These are phyloP conservation scores for Pachyrhynchus sulphureomaculatus DNA, from an alignment of 1,140 invertebrate species.

Conservation along the genomic window DNA sequence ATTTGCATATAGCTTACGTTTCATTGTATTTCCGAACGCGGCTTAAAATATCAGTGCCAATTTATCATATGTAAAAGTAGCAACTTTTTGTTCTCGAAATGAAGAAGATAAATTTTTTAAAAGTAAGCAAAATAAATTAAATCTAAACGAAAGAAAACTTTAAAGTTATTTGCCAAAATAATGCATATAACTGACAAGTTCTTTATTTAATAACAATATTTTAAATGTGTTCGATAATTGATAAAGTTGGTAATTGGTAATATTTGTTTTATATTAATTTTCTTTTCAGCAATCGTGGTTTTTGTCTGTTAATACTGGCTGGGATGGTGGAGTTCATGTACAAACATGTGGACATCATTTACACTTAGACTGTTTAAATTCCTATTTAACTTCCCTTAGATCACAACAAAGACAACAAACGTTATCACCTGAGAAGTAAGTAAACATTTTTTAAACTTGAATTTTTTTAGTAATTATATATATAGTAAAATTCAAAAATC, in stretches of 20 bases:
- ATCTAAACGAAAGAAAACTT: no score
- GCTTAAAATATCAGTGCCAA: no score
- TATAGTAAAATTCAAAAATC: no score
- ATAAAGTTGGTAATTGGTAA: constrained; percentile 6
- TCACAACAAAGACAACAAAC: constrained; percentile 72
- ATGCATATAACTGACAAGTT: background rate
- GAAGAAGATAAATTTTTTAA: no score
- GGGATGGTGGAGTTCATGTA: constrained; percentile 92
- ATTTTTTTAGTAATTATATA: no score
- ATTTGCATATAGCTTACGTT: no score
- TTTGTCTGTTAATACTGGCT: constrained; percentile 82
- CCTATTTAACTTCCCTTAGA: constrained; percentile 81
- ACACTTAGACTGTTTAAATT: constrained; percentile 88
- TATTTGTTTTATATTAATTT: no score
- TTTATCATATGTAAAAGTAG: no score
- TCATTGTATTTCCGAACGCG: no score
- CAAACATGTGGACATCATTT: constrained; percentile 96
- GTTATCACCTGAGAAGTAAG: constrained; percentile 68
- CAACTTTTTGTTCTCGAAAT: no score
- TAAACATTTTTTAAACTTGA: constrained; percentile 6
- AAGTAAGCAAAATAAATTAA: no score
- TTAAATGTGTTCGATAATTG: background rate
- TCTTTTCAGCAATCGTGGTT: constrained; percentile 69
- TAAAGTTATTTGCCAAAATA: no score
- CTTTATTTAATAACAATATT: background rate